Evolutionary conservation across 2,797 vertebrate species (phyloP).

Genomic region (Coregonus sp.): DNA sequence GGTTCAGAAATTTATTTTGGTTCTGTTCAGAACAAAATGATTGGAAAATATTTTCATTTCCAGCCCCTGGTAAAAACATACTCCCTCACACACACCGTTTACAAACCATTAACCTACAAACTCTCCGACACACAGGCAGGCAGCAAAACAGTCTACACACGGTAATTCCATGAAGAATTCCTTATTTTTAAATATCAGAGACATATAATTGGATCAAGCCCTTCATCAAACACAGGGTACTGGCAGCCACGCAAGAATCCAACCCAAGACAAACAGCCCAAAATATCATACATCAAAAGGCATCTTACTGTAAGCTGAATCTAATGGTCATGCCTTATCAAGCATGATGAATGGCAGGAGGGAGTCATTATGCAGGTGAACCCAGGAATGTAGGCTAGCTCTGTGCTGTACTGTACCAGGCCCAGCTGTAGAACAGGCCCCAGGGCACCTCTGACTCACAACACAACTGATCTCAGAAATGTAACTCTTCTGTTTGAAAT

Average conservation of each 20-base stretch:
- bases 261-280: constrained; percentile 50
- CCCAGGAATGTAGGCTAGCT: constrained; percentile 48
- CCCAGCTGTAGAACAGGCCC: constrained; percentile 54
- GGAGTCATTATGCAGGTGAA: constrained; percentile 63
- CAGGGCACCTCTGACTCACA: constrained; percentile 41
- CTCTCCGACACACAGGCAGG: constrained; percentile 33
- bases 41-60: too few relatives aligned
- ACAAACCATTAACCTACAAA: constrained; percentile 15
- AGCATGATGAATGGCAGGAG: constrained; percentile 51
- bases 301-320: constrained; percentile 64
- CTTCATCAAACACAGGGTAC: constrained; percentile 64
- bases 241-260: constrained; percentile 67
- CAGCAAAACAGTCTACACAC: neutral
- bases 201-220: constrained; percentile 56
- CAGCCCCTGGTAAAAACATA: neutral
- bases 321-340: constrained; percentile 59
- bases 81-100: neutral
- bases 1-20: too few relatives aligned
- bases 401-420: constrained; percentile 44
- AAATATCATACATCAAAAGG: constrained; percentile 72
- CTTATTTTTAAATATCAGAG: constrained; percentile 44
- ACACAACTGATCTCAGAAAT: constrained; percentile 21
- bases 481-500: constrained; percentile 11
- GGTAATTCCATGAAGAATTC: constrained; percentile 36
- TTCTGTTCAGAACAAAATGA: neutral